These are phyloP conservation scores for Myrmecobius fasciatus DNA, from an alignment of 2,113 vertebrate genomes.

Conservation along the genomic window DNA sequence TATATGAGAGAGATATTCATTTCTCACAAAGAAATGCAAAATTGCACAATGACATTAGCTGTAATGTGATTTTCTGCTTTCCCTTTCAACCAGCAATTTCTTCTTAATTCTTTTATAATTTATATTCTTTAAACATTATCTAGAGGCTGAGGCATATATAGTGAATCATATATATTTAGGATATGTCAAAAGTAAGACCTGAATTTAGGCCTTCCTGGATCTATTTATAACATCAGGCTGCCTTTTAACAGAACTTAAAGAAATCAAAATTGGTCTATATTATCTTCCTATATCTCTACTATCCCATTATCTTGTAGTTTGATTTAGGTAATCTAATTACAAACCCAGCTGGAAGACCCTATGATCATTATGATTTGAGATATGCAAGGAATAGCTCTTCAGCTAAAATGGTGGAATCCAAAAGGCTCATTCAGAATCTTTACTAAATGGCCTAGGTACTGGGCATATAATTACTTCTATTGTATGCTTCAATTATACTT, in stretches of 20 bases:
- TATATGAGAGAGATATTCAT: no score
- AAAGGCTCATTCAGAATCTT: slow-evolving; percentile 22
- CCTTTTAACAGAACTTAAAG: background rate
- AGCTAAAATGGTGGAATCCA: slow-evolving; percentile 9
- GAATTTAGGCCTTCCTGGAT: background rate
- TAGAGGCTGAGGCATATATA: background rate
- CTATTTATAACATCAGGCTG: background rate
- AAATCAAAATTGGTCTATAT: background rate
- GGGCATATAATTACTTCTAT: slow-evolving; percentile 29
- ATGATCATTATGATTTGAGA: slow-evolving; percentile 18
- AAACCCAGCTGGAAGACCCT: slow-evolving; percentile 2
- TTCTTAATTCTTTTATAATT: background rate
- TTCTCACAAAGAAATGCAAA: background rate
- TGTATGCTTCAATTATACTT: slow-evolving; percentile 18
- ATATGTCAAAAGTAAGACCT: background rate
- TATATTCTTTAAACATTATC: background rate
- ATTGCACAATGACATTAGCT: background rate
- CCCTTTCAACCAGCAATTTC: background rate
- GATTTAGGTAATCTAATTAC: background rate
- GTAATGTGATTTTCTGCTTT: background rate
- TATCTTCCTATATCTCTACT: background rate
- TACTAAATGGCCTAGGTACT: slow-evolving; percentile 18
- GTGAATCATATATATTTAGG: background rate
- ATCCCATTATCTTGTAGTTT: background rate
- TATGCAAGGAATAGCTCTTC: slow-evolving; percentile 23